A percentile compares a stretch with the other conserved stretches of the same genome.
phyloP scores from a whole-genome alignment of 2,797 vertebrate genomes.

The Cyclopterus lumpus region DNA sequence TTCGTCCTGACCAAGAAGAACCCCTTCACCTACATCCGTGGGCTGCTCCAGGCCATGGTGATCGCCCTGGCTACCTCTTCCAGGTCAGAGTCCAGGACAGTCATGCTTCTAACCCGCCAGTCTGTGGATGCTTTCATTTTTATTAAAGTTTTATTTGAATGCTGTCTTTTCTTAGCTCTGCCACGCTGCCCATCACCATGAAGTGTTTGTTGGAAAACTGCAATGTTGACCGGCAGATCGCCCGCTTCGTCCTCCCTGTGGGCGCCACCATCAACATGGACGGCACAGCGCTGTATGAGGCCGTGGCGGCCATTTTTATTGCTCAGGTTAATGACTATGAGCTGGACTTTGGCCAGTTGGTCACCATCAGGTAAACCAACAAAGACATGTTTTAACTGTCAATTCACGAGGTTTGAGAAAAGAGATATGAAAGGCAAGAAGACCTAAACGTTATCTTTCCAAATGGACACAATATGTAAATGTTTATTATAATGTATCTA shows the following conservation, averaged over 20 bases:
- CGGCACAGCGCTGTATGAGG: slow-evolving; percentile 90
- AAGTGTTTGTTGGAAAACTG: slow-evolving; percentile 94
- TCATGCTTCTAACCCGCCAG: neutral
- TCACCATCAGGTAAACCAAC: slow-evolving; percentile 88
- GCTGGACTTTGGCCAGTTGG: slow-evolving; percentile 90
- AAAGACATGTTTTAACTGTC: neutral
- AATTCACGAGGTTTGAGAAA: neutral
- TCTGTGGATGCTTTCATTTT: neutral
- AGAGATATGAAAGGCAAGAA: neutral
- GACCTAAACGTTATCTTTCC: neutral
- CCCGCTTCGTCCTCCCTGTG: slow-evolving; percentile 89
- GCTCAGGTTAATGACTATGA: slow-evolving; percentile 92
- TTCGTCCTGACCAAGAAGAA: slow-evolving; percentile 88
- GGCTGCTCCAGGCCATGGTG: slow-evolving; percentile 91
- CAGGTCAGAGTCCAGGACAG: slow-evolving; percentile 78
- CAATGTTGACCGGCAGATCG: slow-evolving; percentile 87
- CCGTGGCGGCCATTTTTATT: slow-evolving; percentile 91
- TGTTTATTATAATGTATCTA: neutral
- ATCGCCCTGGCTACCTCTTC: slow-evolving; percentile 93
- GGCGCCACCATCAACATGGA: slow-evolving; percentile 95
- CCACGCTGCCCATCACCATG: slow-evolving; percentile 92
- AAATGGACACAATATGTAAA: neutral
- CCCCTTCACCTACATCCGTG: slow-evolving; percentile 88
- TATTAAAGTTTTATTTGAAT: neutral
- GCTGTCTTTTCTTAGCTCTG: slow-evolving; percentile 80